A percentile compares a stretch with the other conserved stretches of the same genome.
phyloP scores from a whole-genome alignment of 2,113 vertebrate species.

The Rousettus leschenaultii region DNA sequence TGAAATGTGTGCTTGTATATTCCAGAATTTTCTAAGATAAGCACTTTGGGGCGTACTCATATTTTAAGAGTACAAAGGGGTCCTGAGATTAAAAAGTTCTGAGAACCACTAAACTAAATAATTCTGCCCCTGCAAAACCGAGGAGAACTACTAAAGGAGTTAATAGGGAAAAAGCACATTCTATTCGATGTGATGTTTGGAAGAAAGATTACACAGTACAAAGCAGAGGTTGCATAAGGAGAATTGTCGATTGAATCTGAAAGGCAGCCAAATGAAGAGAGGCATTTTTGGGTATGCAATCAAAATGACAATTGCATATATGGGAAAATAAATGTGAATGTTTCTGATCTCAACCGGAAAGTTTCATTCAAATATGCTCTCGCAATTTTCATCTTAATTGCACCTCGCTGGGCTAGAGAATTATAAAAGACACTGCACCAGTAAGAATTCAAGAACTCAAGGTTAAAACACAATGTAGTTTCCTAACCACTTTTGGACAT shows the following conservation, averaged over 20 bases:
- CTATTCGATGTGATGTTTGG: neutral
- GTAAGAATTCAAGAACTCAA: constrained; percentile 53
- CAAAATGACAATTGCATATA: constrained; percentile 58
- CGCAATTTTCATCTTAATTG: constrained; percentile 74
- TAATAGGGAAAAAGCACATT: neutral
- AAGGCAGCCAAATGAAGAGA: constrained; percentile 52
- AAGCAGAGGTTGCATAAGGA: neutral
- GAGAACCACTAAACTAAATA: neutral
- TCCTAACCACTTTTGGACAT: constrained; percentile 13
- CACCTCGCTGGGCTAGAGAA: constrained; percentile 50
- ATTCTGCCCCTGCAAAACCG: neutral
- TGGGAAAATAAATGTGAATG: constrained; percentile 57
- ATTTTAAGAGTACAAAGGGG: neutral
- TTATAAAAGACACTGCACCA: constrained; percentile 48
- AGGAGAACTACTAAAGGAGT: neutral
- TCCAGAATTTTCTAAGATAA: constrained; percentile 44
- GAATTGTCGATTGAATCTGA: constrained; percentile 39
- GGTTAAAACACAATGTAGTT: constrained; percentile 63
- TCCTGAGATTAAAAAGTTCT: neutral
- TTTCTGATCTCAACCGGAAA: constrained; percentile 65
- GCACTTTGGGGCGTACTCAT: neutral
- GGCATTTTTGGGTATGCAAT: constrained; percentile 9
- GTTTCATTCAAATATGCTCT: constrained; percentile 53
- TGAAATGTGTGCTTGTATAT: neutral
- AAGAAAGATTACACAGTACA: neutral